phyloP scores from a whole-genome alignment of 2,797 vertebrate species.

The Esox lucius region DNA sequence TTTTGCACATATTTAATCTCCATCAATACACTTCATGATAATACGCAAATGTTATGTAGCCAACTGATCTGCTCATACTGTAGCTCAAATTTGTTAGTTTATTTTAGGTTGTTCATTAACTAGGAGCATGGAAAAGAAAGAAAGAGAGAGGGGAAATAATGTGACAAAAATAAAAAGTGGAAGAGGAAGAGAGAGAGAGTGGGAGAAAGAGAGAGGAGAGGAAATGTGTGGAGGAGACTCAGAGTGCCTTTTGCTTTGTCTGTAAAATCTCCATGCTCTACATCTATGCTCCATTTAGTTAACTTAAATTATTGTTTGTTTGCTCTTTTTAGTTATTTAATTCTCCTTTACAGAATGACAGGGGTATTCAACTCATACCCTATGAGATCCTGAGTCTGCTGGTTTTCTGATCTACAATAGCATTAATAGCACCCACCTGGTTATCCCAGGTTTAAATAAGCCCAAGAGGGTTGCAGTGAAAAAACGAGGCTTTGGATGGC shows the following conservation, averaged over 20 bases:
- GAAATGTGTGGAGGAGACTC: background rate
- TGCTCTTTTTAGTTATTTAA: conserved; percentile 26
- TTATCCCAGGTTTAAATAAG: too few species aligned
- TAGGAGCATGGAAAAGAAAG: background rate
- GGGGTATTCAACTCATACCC: too few species aligned
- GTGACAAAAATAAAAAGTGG: background rate
- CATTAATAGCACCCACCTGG: too few species aligned
- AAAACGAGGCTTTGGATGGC: too few species aligned
- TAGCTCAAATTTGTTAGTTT: conserved; percentile 46
- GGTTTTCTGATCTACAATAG: too few species aligned
- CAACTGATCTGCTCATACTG: conserved; percentile 32
- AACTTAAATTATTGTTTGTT: conserved; percentile 10
- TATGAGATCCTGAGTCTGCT: too few species aligned
- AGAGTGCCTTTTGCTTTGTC: background rate
- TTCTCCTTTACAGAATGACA: conserved; percentile 19
- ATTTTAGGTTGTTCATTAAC: conserved; percentile 40
- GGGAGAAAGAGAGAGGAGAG: background rate
- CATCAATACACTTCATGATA: conserved; percentile 39
- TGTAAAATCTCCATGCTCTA: background rate
- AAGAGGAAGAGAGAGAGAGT: background rate
- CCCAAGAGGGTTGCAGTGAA: too few species aligned
- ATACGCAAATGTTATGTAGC: conserved; percentile 49
- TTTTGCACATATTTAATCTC: conserved; percentile 47
- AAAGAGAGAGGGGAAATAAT: background rate
- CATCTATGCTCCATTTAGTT: background rate